Evolutionary conservation across 2,888 invertebrate genomes (phyloP), one percentile per base, ranked within the genome.

Genomic region (Onchidella celtica): DNA sequence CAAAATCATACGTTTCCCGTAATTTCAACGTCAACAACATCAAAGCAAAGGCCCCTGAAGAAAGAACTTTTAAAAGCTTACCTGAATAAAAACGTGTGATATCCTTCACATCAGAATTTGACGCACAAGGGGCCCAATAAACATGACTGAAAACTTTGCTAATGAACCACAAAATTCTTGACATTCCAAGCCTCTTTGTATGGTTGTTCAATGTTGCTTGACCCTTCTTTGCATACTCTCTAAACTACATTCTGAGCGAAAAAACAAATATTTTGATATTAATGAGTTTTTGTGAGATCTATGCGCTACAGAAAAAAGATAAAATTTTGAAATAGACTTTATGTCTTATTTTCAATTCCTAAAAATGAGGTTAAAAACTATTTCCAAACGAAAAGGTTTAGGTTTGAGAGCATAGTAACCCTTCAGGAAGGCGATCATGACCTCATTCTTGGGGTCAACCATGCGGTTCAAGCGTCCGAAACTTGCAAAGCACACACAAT

Each of bases 111-210:
- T 47, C 47, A 6, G 47, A 11, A 47, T 47, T 17, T 11, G 47
- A 47, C 6, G 6, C 47, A 17, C 47, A 47, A 47, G 47, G 47
- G 17, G 47, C 47, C 17, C 47, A 11, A 66, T 27, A 75, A 59
- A 74, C 75, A 40, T 47, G 29, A 73, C 34, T 57, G 73, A 70
- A 63, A 81, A 57, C 27, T 69, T 32, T 63, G 79, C 66, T 75
- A 72, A 74, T 78, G 81, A 78, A 83, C 68, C 80, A 73, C 84
- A 81, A 87, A 89, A 90, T 90, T 88, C 89, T 86, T 87, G 29
- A 88, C 89, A 90, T 90, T 90, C 90, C 89, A 86, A 82, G 84
- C 86, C 87, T 87, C 89, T 90, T 88, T 90, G 87, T 87, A 86
- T 86, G 70, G 84, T 69, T 79, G 81, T 73, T 81, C 81, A 76